Conservation (phyloP, 2,888 invertebrate genomes). For the Diploptera punctata region DNA sequence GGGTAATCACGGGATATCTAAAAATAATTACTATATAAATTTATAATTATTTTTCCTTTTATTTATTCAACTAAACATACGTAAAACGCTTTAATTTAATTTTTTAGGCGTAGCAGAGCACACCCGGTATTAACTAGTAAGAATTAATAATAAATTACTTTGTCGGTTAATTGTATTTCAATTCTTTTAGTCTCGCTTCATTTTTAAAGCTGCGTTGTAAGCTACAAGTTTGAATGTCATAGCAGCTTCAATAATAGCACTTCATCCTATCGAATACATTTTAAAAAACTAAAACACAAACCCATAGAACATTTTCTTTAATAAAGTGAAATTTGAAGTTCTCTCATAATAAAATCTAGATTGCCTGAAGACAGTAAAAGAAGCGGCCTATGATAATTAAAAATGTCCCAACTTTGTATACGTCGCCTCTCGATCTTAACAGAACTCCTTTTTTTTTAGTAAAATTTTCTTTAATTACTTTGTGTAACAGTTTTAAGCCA, state of each 20-base stretch:
- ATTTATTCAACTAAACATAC: too few relatives aligned
- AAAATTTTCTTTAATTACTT: slow-evolving; percentile 16
- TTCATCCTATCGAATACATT: background rate
- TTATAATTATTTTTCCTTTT: too few relatives aligned
- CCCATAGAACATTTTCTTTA: background rate
- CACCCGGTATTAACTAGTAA: too few relatives aligned
- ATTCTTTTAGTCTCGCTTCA: too few relatives aligned
- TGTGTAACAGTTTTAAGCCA: slow-evolving; percentile 5
- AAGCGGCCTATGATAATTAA: slow-evolving; percentile 17
- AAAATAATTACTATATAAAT: too few relatives aligned
- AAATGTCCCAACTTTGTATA: slow-evolving; percentile 14
- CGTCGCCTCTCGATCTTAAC: background rate
- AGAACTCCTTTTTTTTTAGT: too few relatives aligned
- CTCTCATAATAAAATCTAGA: background rate
- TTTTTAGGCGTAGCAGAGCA: too few relatives aligned
- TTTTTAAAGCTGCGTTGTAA: too few relatives aligned
- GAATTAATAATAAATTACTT: too few relatives aligned
- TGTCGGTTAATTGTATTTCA: too few relatives aligned
- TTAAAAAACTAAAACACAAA: background rate
- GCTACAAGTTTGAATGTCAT: background rate
- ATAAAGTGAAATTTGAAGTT: background rate
- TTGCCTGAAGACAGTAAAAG: background rate
- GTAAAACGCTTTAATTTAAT: too few relatives aligned
- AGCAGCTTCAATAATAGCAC: background rate
- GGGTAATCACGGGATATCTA: too few relatives aligned